A percentile compares a stretch with the other conserved stretches of the same genome.
Evolutionary conservation across 2,888 invertebrate species (phyloP).

Genomic region (Corythucha ciliata): DNA sequence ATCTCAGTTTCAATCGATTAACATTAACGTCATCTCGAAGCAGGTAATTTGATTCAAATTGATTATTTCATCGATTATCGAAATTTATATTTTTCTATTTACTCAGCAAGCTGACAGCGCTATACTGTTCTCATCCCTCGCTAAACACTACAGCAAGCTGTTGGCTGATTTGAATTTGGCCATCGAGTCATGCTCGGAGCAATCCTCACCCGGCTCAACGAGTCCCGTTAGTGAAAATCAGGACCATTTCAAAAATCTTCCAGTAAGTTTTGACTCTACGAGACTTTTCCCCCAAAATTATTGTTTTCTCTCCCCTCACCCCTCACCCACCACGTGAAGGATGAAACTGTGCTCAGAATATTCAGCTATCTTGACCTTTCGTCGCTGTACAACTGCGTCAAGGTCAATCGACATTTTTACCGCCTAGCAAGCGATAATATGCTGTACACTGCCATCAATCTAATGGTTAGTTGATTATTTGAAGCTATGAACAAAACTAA

Average conservation of each 20-base stretch:
- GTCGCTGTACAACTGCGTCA: slow-evolving; percentile 65
- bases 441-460: slow-evolving; percentile 67
- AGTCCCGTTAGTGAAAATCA: no score
- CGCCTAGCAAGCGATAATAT: slow-evolving; percentile 63
- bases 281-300: not conserved
- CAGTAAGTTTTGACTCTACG: slow-evolving; percentile 28
- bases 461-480: slow-evolving; percentile 48
- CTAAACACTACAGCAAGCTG: slow-evolving; percentile 30
- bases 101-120: slow-evolving; percentile 29
- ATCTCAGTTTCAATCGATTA: slow-evolving; percentile 26
- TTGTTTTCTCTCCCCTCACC: no score
- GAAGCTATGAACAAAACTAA: not conserved
- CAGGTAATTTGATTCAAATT: slow-evolving; percentile 22
- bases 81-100: slow-evolving; percentile 3
- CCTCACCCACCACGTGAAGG: slow-evolving; percentile 45
- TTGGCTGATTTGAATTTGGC: slow-evolving; percentile 30
- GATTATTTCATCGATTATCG: no score
- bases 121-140: slow-evolving; percentile 29
- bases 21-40: slow-evolving; percentile 23
- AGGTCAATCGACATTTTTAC: slow-evolving; percentile 63
- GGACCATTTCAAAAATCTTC: slow-evolving; percentile 33
- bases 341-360: slow-evolving; percentile 60
- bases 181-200: slow-evolving; percentile 22
- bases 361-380: slow-evolving; percentile 60
- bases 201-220: slow-evolving; percentile 10